Evolutionary conservation across 2,888 invertebrate species (phyloP).

Genomic region (Acronicta aceris): DNA sequence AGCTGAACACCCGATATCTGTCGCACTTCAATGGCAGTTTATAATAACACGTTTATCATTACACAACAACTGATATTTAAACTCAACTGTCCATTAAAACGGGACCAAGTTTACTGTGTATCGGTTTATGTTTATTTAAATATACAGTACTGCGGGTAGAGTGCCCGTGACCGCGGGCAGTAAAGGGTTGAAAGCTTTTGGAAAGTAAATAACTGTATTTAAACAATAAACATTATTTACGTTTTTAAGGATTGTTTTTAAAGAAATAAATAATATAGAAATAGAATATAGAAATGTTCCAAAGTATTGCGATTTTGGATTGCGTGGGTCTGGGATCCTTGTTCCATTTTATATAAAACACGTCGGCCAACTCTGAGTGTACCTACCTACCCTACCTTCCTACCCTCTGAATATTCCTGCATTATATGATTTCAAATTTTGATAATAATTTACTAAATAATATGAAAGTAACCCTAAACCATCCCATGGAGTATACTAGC

Average conservation of each 20-base stretch:
- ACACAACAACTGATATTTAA: conserved; percentile 29
- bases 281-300: too few relatives aligned
- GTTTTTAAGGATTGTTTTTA: not conserved
- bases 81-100: conserved; percentile 38
- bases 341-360: too few relatives aligned
- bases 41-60: conserved; percentile 22
- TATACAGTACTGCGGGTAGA: conserved; percentile 25
- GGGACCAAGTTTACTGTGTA: conserved; percentile 20
- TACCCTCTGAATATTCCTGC: too few relatives aligned
- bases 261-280: too few relatives aligned
- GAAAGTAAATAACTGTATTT: conserved; percentile 15
- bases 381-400: too few relatives aligned
- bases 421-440: too few relatives aligned
- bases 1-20: conserved; percentile 14
- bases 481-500: too few relatives aligned
- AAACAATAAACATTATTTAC: conserved; percentile 22
- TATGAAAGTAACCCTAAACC: too few relatives aligned
- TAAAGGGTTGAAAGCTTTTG: conserved; percentile 47
- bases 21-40: conserved; percentile 5
- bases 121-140: conserved; percentile 46
- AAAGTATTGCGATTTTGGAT: too few relatives aligned
- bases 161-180: conserved; percentile 42
- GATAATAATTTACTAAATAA: too few relatives aligned
- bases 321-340: too few relatives aligned
- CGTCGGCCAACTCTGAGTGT: too few relatives aligned